Base-by-base conservation (phyloP, 2,888 invertebrate genomes). In the Spicauda simplicius region DNA sequence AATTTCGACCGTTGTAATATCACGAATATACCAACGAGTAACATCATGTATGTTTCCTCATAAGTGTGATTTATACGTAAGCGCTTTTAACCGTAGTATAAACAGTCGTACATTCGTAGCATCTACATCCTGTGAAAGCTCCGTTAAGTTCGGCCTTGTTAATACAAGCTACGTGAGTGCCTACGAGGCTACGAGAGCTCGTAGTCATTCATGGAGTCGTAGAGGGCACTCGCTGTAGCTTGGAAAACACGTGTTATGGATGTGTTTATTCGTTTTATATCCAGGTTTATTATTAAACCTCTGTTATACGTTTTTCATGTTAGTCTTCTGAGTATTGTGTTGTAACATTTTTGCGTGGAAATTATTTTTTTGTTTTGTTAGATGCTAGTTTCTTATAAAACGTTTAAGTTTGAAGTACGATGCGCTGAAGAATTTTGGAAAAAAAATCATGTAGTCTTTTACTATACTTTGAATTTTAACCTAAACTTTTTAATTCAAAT, bases 141-240 rank as follows among this genome's bases (percentile, higher is more conserved):
- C 16, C 48, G 48, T 7, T 48, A 48, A 48, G 48, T 48, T 48
- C 16, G 48, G 16, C 16, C 48, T 48, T 48, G 48, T 48, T 48
- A 48, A n/a, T 16, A 16, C 48, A 41, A 19, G 57, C 57, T 57
- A 41, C 57, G 57, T 12, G 57, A 57, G 41, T 41, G 41, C n/a
- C 57, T 57, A 57, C 57, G 57, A 57, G 41, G 19, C 41, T 57
- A 57, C 57, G 41, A 57, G 19, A 25, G 25, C 7, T 1, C 25
- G 54, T 54, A 54, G 19, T 30, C 54, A 30, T 54, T 54, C 54
- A 19, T 54, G 18, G 53, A 54, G 54, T 30, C 54, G 30, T 54
- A 54, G 54, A 48, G 3, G 25, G 48, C 48, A 16, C 48, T 48
- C 48, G 5, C 25, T 5, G 48, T 16, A 48, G 48, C 48, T 16